A percentile compares a stretch with the other conserved stretches of the same genome.
phyloP scores from a whole-genome alignment of 2,797 vertebrate genomes.

The Alauda arvensis region DNA sequence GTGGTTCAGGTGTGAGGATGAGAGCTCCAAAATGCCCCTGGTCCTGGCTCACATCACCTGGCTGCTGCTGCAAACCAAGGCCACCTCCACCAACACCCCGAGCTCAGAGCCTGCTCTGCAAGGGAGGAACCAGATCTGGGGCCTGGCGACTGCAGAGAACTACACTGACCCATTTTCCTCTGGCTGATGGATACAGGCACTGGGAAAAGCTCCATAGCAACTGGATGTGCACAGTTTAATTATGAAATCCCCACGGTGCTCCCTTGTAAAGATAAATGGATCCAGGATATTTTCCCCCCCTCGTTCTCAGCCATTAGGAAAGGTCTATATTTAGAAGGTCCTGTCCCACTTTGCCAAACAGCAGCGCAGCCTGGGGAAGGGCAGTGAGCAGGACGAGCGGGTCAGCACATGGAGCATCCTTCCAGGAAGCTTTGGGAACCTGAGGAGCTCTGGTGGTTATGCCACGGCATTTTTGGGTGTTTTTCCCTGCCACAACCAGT shows the following conservation, averaged over 20 bases:
- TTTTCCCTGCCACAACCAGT: background rate
- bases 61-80: background rate
- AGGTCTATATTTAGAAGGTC: conserved; percentile 44
- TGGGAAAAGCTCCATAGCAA: conserved; percentile 59
- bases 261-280: conserved; percentile 20
- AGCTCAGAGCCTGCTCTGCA: fast-evolving
- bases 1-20: fast-evolving
- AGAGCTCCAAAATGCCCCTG: background rate
- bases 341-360: background rate
- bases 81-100: fast-evolving
- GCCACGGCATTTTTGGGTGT: fast-evolving
- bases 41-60: background rate
- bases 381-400: background rate
- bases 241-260: conserved; percentile 32
- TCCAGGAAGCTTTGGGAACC: background rate
- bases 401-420: background rate
- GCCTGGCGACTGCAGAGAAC: background rate
- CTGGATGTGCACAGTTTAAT: conserved; percentile 40
- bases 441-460: background rate
- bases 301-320: background rate
- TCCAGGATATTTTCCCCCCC: background rate
- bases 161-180: conserved; percentile 64
- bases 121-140: background rate
- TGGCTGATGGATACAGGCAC: conserved; percentile 27
- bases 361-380: background rate